Percentiles rank a stretch among this genome's conserved stretches.
Conservation (phyloP, 2,888 invertebrate genomes). For the Drosophila yooni region DNA sequence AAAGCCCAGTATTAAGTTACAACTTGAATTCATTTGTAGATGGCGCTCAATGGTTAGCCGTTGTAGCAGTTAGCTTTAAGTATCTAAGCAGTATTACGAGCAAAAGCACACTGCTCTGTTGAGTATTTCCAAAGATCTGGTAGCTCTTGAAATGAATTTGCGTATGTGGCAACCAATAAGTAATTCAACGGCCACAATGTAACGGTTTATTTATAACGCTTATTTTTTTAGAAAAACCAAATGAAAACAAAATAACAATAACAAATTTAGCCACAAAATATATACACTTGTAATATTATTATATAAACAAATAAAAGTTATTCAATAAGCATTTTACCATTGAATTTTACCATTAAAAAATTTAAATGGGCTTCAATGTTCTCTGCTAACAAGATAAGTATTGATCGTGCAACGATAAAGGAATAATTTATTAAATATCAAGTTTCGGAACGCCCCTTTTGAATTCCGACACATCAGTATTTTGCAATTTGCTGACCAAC, state of each 20-base stretch:
- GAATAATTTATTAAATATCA: constrained; percentile 57
- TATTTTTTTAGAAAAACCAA: not conserved
- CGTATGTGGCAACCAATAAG: constrained; percentile 6
- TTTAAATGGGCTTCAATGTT: not conserved
- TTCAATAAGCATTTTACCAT: not conserved
- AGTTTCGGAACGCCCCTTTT: constrained; percentile 50
- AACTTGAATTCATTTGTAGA: not conserved
- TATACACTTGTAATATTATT: not conserved
- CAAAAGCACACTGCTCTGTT: not conserved
- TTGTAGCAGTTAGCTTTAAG: not conserved
- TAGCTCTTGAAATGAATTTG: not conserved
- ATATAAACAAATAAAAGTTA: not conserved
- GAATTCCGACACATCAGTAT: constrained; percentile 42
- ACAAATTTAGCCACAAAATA: not conserved
- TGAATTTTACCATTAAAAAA: too few relatives aligned
- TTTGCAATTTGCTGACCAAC: constrained; percentile 74
- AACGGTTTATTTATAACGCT: not conserved
- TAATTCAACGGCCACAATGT: constrained; percentile 12
- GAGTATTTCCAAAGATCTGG: constrained; percentile 1
- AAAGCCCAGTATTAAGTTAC: constrained; percentile 20
- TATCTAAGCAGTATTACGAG: rapidly evolving
- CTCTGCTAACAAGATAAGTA: constrained; percentile 62
- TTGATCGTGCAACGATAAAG: constrained; percentile 49
- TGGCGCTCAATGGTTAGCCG: not conserved
- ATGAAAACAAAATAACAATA: not conserved